Evolutionary conservation across 2,113 vertebrate species (phyloP).

Genomic region (Syrrhaptes paradoxus): DNA sequence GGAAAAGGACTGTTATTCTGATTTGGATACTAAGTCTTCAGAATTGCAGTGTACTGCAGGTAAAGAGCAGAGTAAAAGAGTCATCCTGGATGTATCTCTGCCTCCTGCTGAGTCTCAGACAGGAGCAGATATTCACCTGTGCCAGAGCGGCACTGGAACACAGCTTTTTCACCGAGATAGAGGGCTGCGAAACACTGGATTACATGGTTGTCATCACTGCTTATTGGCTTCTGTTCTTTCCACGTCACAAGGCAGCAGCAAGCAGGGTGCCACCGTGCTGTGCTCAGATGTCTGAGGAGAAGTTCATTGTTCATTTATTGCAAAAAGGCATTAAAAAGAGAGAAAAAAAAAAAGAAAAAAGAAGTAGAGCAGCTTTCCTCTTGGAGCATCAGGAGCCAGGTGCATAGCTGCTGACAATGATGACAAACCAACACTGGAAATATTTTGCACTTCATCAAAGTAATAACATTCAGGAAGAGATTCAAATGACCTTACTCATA

Average conservation of each 20-base stretch:
- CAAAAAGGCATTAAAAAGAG: background rate
- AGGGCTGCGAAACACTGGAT: conserved; percentile 19
- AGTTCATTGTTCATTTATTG: background rate
- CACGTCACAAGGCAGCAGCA: background rate
- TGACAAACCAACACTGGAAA: background rate
- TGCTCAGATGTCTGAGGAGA: background rate
- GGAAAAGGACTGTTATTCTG: background rate
- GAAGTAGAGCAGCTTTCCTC: background rate
- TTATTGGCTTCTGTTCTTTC: conserved; percentile 51
- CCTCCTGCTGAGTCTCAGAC: conserved; percentile 27
- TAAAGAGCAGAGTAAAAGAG: background rate
- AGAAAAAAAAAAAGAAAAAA: background rate
- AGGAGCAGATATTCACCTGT: background rate
- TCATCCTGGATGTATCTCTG: background rate
- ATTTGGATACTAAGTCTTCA: background rate
- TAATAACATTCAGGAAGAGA: background rate
- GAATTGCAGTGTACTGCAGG: background rate
- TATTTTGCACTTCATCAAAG: background rate
- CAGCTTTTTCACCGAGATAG: conserved; percentile 39
- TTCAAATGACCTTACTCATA: background rate
- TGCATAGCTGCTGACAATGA: background rate
- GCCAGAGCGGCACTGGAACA: background rate
- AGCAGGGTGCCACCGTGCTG: background rate
- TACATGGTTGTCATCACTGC: conserved; percentile 43
- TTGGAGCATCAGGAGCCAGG: background rate